phyloP scores from a whole-genome alignment of 37 sponge, comb jelly and placozoan species.

The Ephydatia muelleri region DNA sequence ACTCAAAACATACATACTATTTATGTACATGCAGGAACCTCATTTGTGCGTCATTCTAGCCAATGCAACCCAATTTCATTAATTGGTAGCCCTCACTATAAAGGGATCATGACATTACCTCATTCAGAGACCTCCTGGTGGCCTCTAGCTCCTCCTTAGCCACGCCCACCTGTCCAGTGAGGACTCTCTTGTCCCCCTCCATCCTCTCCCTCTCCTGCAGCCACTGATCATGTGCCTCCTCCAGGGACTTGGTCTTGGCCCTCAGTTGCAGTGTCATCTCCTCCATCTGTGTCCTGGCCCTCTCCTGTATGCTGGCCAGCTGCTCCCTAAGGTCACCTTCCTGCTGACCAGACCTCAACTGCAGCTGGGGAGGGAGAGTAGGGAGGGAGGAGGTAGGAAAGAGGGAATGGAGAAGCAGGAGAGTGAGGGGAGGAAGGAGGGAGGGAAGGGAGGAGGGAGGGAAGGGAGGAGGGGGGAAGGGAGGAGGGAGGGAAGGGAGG shows the following conservation, averaged over 20 bases:
- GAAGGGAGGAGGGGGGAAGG: too few species aligned
- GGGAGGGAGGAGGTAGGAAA: neutral
- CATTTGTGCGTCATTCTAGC: too few species aligned
- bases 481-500: too few species aligned
- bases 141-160: constrained; percentile 10
- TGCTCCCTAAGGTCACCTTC: constrained; percentile 45
- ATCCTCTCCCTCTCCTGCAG: constrained; percentile 25
- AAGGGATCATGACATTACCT: constrained; percentile 3
- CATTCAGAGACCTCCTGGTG: neutral
- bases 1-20: too few species aligned
- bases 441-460: neutral
- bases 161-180: constrained; percentile 16
- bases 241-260: constrained; percentile 2
- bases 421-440: neutral
- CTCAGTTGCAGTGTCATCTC: constrained; percentile 49
- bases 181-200: constrained; percentile 5
- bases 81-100: neutral
- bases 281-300: constrained; percentile 50
- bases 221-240: constrained; percentile 16
- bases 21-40: too few species aligned
- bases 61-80: too few species aligned
- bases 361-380: neutral
- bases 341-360: constrained; percentile 1
- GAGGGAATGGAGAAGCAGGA: too few species aligned
- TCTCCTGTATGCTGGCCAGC: constrained; percentile 42